A percentile compares a stretch with the other conserved stretches of the same genome.
Conservation (phyloP, 2,113 vertebrate genomes). For the Sarotherodon lohbergeri region DNA sequence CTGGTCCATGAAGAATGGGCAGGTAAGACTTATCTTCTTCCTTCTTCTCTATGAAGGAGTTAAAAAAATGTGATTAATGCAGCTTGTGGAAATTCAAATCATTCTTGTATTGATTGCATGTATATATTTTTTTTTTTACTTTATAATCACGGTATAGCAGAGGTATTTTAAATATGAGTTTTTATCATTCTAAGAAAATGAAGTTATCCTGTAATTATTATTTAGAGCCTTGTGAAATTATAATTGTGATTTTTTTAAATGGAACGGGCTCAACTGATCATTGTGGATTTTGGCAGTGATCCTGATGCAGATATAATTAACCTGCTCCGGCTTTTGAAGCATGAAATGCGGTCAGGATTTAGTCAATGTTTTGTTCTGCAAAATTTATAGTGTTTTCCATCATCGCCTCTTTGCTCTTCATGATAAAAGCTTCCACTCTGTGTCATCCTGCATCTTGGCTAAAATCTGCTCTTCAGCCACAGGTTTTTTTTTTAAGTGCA, state of each 20-base stretch:
- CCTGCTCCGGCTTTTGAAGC: slow-evolving; percentile 23
- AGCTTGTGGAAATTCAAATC: not conserved
- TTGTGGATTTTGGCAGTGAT: not conserved
- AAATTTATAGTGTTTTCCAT: slow-evolving; percentile 61
- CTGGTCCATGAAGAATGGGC: slow-evolving; percentile 54
- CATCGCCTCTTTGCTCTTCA: slow-evolving; percentile 7
- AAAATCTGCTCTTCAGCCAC: not conserved
- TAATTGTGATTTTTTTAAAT: not conserved
- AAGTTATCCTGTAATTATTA: not conserved
- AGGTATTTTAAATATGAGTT: not conserved
- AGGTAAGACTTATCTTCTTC: slow-evolving; percentile 30
- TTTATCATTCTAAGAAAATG: not conserved
- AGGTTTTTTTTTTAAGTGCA: not conserved
- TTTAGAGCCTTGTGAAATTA: not conserved
- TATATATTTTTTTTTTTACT: not conserved
- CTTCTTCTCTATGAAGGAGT: not conserved
- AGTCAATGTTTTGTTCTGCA: slow-evolving; percentile 51
- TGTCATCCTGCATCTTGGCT: not conserved
- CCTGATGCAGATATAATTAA: slow-evolving; percentile 28
- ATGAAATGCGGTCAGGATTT: slow-evolving; percentile 23
- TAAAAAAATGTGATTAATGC: not conserved
- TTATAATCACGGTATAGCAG: not conserved
- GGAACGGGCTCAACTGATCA: not conserved
- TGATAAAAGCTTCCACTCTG: slow-evolving; percentile 43
- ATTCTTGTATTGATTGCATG: not conserved